phyloP scores from a whole-genome alignment of 2,797 vertebrate genomes.

The Mastacembelus armatus region DNA sequence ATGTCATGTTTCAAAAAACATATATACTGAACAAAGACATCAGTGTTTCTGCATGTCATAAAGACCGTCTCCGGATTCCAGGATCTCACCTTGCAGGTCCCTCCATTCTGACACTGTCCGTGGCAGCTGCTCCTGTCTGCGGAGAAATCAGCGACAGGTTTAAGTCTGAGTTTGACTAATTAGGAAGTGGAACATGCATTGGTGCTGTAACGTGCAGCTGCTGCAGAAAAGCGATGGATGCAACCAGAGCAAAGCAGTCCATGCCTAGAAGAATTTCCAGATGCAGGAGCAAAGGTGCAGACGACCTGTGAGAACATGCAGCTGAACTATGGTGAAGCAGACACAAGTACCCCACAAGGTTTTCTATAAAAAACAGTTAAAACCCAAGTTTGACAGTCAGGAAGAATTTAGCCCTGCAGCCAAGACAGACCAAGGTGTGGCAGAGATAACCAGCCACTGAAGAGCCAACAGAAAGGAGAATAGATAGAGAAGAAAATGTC shows the following conservation, averaged over 20 bases:
- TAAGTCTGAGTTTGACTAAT: not conserved
- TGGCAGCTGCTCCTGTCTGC: conserved; percentile 90
- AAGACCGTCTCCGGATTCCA: not conserved
- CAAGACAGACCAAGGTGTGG: not conserved
- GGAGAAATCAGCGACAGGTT: not conserved
- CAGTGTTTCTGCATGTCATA: conserved; percentile 7
- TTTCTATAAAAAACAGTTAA: not conserved
- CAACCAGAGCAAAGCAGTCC: conserved; percentile 12
- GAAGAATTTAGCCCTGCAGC: conserved; percentile 7
- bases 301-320: conserved; percentile 28
- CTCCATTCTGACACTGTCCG: conserved; percentile 93
- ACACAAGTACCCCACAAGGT: not conserved
- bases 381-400: not conserved
- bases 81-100: conserved; percentile 90
- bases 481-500: conserved; percentile 11
- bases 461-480: conserved; percentile 11
- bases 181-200: not conserved
- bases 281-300: conserved; percentile 30
- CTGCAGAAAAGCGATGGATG: not conserved
- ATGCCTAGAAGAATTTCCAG: conserved; percentile 32
- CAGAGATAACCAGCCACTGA: not conserved
- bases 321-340: not conserved
- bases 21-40: conserved; percentile 10
- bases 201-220: conserved; percentile 34
- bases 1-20: not conserved